These are phyloP conservation scores for Polietes domitor DNA, from an alignment of 2,888 invertebrate species.

Conservation along the genomic window DNA sequence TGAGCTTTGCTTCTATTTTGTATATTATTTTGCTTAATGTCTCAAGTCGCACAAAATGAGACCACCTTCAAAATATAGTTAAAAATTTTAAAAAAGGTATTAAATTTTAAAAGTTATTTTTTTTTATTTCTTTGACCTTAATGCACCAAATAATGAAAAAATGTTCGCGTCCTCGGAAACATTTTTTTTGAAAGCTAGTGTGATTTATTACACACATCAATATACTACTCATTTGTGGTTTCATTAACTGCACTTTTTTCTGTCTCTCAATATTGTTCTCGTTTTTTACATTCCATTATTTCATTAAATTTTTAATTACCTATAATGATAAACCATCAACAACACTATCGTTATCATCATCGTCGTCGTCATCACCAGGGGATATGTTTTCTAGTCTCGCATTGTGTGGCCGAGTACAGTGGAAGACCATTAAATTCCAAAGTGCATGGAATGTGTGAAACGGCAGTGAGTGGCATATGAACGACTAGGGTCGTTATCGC, in stretches of 20 bases:
- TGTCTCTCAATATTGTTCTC: background rate
- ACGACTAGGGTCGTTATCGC: background rate
- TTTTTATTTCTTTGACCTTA: too few species aligned
- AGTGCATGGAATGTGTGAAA: conserved; percentile 5
- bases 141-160: too few species aligned
- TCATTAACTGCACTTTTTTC: background rate
- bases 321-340: conserved; percentile 11
- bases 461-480: background rate
- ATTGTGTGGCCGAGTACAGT: background rate
- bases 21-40: too few species aligned
- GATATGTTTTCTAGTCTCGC: background rate
- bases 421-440: background rate
- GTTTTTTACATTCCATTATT: conserved; percentile 13
- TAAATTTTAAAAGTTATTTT: too few species aligned
- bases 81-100: too few species aligned
- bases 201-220: too few species aligned
- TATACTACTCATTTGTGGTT: conserved; percentile 3
- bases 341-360: background rate
- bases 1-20: too few species aligned
- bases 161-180: too few species aligned
- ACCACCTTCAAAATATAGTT: too few species aligned
- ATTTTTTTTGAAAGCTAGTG: too few species aligned
- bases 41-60: too few species aligned
- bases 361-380: background rate
- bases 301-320: conserved; percentile 21